Evolutionary conservation across 2,888 invertebrate genomes (phyloP).

Genomic region (Entomobrya multifasciata): DNA sequence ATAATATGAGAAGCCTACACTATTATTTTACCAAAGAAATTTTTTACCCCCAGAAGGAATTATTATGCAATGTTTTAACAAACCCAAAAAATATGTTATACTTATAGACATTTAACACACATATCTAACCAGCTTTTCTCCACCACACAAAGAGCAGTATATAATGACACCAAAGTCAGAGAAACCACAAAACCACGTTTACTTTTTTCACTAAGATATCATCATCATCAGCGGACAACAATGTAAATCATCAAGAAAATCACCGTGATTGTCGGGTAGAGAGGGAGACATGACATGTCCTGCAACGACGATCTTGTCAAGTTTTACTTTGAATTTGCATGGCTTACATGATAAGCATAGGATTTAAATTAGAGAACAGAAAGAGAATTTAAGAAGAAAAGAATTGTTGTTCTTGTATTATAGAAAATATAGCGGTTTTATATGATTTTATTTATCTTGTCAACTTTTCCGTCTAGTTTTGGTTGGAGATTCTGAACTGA

Average conservation of each 20-base stretch:
- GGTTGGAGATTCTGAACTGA: no score
- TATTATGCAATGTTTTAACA: constrained; percentile 31
- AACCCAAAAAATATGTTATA: not conserved
- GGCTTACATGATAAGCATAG: not conserved
- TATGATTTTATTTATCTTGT: constrained; percentile 16
- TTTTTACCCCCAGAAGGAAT: constrained; percentile 54
- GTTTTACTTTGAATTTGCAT: no score
- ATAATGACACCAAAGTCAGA: constrained; percentile 46
- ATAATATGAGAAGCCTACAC: not conserved
- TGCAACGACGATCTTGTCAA: constrained; percentile 41
- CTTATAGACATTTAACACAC: not conserved
- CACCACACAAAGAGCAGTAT: constrained; percentile 1
- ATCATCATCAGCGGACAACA: not conserved
- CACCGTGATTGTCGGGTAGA: not conserved
- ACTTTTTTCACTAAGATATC: constrained; percentile 11
- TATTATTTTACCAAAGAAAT: constrained; percentile 12
- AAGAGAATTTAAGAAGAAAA: not conserved
- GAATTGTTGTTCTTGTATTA: not conserved
- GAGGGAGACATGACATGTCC: constrained; percentile 23
- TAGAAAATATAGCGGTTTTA: constrained; percentile 26
- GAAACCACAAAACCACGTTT: constrained; percentile 55
- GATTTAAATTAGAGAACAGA: constrained; percentile 4
- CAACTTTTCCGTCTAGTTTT: constrained; percentile 30
- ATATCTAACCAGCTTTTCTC: constrained; percentile 30
- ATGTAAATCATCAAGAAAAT: not conserved